A percentile compares a stretch with the other conserved stretches of the same genome.
phyloP scores from a whole-genome alignment of 2,888 invertebrate genomes.

The Agrotis exclamationis region DNA sequence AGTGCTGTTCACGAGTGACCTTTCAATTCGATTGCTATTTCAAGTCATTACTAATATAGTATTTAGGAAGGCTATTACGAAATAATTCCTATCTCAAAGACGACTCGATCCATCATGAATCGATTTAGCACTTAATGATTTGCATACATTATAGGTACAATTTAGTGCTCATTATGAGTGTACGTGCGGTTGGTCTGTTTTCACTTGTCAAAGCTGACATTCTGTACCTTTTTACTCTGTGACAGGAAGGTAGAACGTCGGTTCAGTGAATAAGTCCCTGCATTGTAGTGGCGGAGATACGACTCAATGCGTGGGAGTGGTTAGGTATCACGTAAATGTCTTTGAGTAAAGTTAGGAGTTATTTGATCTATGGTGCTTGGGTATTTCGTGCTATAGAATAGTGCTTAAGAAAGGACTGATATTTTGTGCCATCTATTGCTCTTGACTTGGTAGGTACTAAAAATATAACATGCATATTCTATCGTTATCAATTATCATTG shows the following conservation, averaged over 20 bases:
- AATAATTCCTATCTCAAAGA: too few relatives aligned
- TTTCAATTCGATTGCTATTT: too few relatives aligned
- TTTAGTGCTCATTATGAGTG: too few relatives aligned
- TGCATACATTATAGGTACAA: too few relatives aligned
- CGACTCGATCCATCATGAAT: too few relatives aligned
- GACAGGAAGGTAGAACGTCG: neutral
- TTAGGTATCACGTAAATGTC: slow-evolving; percentile 12
- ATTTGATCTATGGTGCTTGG: slow-evolving; percentile 9
- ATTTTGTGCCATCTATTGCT: neutral
- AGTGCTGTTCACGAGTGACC: neutral
- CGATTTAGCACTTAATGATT: too few relatives aligned
- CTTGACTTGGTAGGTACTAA: too few relatives aligned
- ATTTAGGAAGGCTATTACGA: too few relatives aligned
- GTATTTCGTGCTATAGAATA: neutral
- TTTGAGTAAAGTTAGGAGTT: neutral
- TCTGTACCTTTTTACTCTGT: neutral
- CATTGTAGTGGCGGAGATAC: slow-evolving; percentile 15
- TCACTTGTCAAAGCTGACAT: neutral
- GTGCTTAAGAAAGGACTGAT: neutral
- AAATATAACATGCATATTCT: too few relatives aligned
- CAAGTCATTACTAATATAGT: too few relatives aligned
- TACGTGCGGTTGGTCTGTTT: neutral
- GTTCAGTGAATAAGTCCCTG: neutral
- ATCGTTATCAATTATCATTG: too few relatives aligned
- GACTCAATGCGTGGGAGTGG: slow-evolving; percentile 20